Percentiles rank a stretch among this genome's conserved stretches.
phyloP scores from a whole-genome alignment of 2,888 invertebrate species.

The Iphiclides podalirius region DNA sequence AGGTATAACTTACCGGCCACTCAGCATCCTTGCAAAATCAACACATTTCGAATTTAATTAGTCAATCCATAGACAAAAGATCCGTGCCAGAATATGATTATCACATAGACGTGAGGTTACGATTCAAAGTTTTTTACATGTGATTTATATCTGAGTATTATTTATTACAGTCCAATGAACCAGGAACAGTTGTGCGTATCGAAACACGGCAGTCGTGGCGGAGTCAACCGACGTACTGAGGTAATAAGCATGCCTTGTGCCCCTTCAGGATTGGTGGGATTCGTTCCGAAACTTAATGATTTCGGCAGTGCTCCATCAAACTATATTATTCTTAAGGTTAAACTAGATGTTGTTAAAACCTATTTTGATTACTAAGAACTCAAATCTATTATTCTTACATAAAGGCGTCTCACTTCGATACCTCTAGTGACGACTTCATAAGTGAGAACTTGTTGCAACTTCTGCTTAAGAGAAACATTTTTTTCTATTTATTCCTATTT shows the following conservation, averaged over 20 bases:
- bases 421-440: too few relatives aligned
- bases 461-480: too few relatives aligned
- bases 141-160: not conserved
- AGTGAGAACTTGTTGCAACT: too few relatives aligned
- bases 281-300: conserved; percentile 35
- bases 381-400: too few relatives aligned
- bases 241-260: not conserved
- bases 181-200: conserved; percentile 21
- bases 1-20: conserved; percentile 44
- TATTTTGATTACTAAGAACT: too few relatives aligned
- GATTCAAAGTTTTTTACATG: too few relatives aligned
- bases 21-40: conserved; percentile 44
- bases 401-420: too few relatives aligned
- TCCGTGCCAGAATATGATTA: conserved; percentile 4
- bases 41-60: conserved; percentile 8
- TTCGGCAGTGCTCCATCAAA: too few relatives aligned
- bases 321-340: not conserved
- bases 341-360: too few relatives aligned
- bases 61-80: not conserved
- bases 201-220: conserved; percentile 33
- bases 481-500: too few relatives aligned
- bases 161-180: conserved; percentile 34
- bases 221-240: conserved; percentile 48
- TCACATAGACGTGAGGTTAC: conserved; percentile 1
- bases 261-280: conserved; percentile 27